Percentiles rank a stretch among this genome's conserved stretches.
Evolutionary conservation across 2,113 vertebrate species (phyloP).

Genomic region (Corythoichthys intestinalis): DNA sequence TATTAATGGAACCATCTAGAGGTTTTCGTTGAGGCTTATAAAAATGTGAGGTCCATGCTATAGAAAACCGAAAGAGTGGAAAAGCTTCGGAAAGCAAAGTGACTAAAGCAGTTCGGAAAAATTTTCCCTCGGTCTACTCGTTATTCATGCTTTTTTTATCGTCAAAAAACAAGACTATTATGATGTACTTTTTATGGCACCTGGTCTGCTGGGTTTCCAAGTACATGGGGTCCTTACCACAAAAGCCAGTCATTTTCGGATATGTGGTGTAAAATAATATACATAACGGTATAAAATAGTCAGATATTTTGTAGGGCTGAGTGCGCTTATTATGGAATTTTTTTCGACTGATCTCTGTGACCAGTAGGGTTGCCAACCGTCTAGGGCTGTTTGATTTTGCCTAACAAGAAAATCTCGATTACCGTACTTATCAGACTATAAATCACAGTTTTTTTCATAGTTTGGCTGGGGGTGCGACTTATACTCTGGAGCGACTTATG

Average conservation of each 20-base stretch:
- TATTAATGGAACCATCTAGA: conserved; percentile 58
- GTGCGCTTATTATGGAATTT: too few species aligned
- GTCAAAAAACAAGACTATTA: not conserved
- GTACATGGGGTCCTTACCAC: not conserved
- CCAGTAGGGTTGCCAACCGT: too few species aligned
- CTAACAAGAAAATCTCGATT: too few species aligned
- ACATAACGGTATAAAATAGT: not conserved
- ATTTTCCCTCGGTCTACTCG: not conserved
- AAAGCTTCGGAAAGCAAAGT: conserved; percentile 2
- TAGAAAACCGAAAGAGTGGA: conserved; percentile 35
- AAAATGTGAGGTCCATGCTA: conserved; percentile 36
- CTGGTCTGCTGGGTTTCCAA: not conserved
- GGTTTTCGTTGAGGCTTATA: conserved; percentile 56
- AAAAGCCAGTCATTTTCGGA: not conserved
- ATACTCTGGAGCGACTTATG: too few species aligned
- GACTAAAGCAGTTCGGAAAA: not conserved
- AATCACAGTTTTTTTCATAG: too few species aligned
- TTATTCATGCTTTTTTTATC: not conserved
- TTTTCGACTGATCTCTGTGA: too few species aligned
- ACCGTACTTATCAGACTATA: too few species aligned
- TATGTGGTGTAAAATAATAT: not conserved
- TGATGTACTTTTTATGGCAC: not conserved
- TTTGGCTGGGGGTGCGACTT: too few species aligned
- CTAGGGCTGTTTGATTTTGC: too few species aligned
- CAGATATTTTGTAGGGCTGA: too few species aligned